Conservation (phyloP, 1,140 invertebrate species). For the Polypedilum pembai region DNA sequence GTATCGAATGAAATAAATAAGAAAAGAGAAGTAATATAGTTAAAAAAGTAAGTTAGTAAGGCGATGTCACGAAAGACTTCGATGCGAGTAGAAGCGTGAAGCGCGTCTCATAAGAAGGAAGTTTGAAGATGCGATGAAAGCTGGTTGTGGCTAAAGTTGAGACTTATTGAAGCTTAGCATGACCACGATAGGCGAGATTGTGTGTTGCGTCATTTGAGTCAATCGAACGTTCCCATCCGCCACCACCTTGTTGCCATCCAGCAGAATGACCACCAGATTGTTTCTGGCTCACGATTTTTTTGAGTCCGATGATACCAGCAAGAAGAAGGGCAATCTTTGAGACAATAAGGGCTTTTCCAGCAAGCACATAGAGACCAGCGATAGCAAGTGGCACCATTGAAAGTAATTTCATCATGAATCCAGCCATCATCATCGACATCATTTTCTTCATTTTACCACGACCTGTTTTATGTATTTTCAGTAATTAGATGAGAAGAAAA, state of each 20-base stretch:
- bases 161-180: constrained; percentile 36
- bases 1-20: constrained; percentile 33
- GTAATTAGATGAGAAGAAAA: neutral
- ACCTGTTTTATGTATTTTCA: constrained; percentile 45
- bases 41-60: no score
- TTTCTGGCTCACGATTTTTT: constrained; percentile 63
- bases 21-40: constrained; percentile 18
- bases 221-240: constrained; percentile 45
- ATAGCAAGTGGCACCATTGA: constrained; percentile 64
- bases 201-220: constrained; percentile 48
- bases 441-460: constrained; percentile 73
- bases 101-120: neutral
- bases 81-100: neutral
- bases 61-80: neutral
- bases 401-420: constrained; percentile 65
- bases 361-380: constrained; percentile 62
- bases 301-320: constrained; percentile 67
- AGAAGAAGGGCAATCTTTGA: constrained; percentile 69
- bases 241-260: constrained; percentile 36
- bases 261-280: constrained; percentile 48
- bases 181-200: constrained; percentile 59
- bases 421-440: constrained; percentile 78
- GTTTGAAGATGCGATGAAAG: neutral
- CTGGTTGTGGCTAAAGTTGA: neutral
- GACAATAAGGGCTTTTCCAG: constrained; percentile 68